Conservation (phyloP, 2,888 invertebrate species). For the Aspidiotus destructor region DNA sequence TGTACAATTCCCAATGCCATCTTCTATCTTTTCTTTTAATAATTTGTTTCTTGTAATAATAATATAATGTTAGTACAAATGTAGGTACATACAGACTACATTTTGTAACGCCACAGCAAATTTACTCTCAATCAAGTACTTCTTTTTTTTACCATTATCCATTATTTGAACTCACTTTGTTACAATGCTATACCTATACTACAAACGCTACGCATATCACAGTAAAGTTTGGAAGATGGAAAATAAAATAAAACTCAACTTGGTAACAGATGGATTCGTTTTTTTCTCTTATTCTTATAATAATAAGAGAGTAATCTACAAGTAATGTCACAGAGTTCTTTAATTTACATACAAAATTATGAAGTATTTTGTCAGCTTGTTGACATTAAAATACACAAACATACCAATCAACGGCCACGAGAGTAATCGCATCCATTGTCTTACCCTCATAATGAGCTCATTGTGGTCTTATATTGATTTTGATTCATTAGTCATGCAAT, state of each 20-base stretch:
- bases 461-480: no score
- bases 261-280: not conserved
- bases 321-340: no score
- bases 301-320: no score
- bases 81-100: not conserved
- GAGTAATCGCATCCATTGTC: no score
- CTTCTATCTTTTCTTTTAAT: constrained; percentile 10
- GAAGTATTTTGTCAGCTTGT: no score
- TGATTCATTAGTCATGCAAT: no score
- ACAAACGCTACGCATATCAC: constrained; percentile 31
- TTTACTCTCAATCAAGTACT: not conserved
- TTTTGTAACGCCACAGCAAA: not conserved
- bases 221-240: constrained; percentile 33
- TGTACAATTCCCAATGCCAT: constrained; percentile 16
- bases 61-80: not conserved
- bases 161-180: no score
- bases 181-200: not conserved
- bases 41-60: constrained; percentile 2
- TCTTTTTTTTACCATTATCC: not conserved
- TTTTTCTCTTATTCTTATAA: no score
- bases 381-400: no score
- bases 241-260: constrained; percentile 12
- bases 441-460: no score
- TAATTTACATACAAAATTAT: no score
- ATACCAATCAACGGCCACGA: no score